phyloP scores from a whole-genome alignment of 2,888 invertebrate species.

The Athalia circularis region DNA sequence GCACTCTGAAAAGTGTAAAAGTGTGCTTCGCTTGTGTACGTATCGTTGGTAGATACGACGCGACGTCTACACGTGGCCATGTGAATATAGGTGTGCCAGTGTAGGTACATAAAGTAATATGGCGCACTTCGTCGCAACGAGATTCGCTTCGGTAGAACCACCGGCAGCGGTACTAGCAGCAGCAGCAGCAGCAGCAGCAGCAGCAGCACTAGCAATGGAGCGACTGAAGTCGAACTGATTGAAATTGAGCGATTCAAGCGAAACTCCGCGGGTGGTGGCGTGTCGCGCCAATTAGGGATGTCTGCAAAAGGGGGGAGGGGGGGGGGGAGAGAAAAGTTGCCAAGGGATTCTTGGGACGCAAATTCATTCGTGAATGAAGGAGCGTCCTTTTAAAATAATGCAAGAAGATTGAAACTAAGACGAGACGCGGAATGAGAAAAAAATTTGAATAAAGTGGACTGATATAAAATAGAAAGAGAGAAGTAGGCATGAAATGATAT shows the following conservation, averaged over 20 bases:
- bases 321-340: background rate
- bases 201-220: background rate
- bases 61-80: background rate
- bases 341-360: background rate
- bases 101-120: background rate
- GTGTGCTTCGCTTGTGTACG: slow-evolving; percentile 11
- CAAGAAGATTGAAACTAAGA: background rate
- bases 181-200: no score
- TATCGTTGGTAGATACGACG: background rate
- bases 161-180: no score
- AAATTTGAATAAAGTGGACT: slow-evolving; percentile 36
- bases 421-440: slow-evolving; percentile 1
- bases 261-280: background rate
- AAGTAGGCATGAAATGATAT: slow-evolving; percentile 30
- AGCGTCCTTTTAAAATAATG: background rate
- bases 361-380: background rate
- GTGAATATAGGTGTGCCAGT: background rate
- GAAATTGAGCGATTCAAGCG: slow-evolving; percentile 44
- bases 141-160: background rate
- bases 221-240: slow-evolving; percentile 42
- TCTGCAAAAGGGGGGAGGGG: background rate
- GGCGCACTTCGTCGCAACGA: slow-evolving; percentile 3
- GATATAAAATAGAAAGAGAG: slow-evolving; percentile 48
- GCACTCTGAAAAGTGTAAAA: slow-evolving; percentile 38
- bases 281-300: slow-evolving; percentile 17